Percentiles rank a stretch among this genome's conserved stretches.
These are phyloP conservation scores for Zonotrichia leucophrys DNA, from an alignment of 2,113 vertebrate genomes.

Conservation along the genomic window DNA sequence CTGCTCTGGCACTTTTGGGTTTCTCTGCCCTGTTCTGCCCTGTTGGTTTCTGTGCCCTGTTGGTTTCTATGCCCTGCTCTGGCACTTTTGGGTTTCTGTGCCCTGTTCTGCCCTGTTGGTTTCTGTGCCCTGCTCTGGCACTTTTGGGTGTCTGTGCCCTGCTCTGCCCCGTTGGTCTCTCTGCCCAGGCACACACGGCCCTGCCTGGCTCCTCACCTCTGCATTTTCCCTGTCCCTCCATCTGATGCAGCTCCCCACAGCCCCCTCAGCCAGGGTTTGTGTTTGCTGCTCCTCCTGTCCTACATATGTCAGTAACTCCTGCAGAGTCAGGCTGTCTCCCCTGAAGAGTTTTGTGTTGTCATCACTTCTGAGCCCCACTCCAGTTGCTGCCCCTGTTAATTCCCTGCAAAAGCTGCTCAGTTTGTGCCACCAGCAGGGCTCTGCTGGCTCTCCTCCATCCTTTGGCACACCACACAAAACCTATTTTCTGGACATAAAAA, in stretches of 20 bases:
- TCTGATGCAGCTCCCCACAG: background rate
- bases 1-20: no score
- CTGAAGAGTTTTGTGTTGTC: slow-evolving; percentile 60
- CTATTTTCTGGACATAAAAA: background rate
- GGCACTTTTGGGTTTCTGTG: no score
- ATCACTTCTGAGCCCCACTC: slow-evolving; percentile 59
- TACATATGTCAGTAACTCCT: slow-evolving; percentile 66
- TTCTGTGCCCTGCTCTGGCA: no score
- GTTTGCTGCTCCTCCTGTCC: slow-evolving; percentile 49
- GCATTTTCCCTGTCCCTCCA: background rate
- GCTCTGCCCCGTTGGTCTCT: no score
- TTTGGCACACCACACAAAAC: background rate
- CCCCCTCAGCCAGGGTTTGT: background rate
- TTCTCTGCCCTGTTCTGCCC: no score
- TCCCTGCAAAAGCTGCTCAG: slow-evolving; percentile 31
- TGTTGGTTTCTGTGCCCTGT: no score
- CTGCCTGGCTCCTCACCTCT: background rate
- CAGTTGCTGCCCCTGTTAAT: slow-evolving; percentile 54
- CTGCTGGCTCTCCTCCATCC: background rate
- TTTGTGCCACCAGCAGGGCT: slow-evolving; percentile 13
- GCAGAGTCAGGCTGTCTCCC: slow-evolving; percentile 63
- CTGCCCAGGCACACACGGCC: no score
- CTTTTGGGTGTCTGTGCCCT: no score
- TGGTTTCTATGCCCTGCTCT: no score
- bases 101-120: no score